Evolutionary conservation across 2,888 invertebrate genomes (phyloP), one percentile per base, ranked within the genome.

Genomic region (Meganola albula): DNA sequence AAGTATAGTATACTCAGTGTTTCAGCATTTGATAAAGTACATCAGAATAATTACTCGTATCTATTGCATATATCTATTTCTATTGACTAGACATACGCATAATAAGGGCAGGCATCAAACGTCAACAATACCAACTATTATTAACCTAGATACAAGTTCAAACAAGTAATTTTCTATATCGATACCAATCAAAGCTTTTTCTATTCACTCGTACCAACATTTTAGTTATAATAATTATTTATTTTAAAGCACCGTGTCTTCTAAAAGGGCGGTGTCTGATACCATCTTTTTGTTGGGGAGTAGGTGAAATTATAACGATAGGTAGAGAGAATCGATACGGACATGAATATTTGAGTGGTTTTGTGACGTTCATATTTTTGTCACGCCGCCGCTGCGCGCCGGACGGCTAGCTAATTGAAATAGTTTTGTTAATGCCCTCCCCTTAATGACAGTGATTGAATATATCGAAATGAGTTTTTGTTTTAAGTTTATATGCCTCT

Each of bases 271-370:
- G 74, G 59, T 71, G 70, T 61, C 60, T 63, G 84, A 84, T 84
- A 84, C 48, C 71, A 84, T 84, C 84, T 82, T 76, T 69, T n/a
- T 62, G 65, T 50, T 68, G 64, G 78, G 79, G 78, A 56, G 68
- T 72, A n/a, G n/a, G n/a, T n/a, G n/a, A n/a, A n/a, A 65, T 68
- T 70, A 67, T 64, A 56, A 59, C 63, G 55, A 55, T 52, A 30
- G 39, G 10, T 39, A 39, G 53, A n/a, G 57, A 52, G 43, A 77
- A 83, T 82, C 83, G 72, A 82, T 82, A 79, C 42, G 42, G 48
- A 44, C 60, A 82, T 84, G 78, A 82, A 84, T 84, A 80, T 83
- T 83, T 84, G 69, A 82, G 71, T 55, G 53, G 63, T 73, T 70
- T 67, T 60, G 60, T 62, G 58, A 57, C 62, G 62, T 53, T 62